These are phyloP conservation scores for Amniataba percoides DNA, from an alignment of 2,797 vertebrate species.

Conservation along the genomic window DNA sequence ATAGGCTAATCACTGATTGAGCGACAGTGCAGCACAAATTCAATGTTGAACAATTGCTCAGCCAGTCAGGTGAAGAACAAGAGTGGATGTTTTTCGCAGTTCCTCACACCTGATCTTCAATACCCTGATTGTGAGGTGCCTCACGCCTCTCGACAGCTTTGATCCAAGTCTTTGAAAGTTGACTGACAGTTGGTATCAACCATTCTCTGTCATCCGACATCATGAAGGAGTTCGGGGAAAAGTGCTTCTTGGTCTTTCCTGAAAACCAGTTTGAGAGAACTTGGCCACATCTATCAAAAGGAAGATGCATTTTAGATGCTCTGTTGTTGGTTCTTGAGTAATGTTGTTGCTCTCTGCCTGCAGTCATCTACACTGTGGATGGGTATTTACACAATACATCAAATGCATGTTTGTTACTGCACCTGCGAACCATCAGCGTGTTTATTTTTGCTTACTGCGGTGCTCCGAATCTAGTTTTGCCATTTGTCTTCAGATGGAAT, in stretches of 20 bases:
- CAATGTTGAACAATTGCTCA: conserved; percentile 32
- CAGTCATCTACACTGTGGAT: conserved; percentile 21
- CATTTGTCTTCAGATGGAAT: conserved; percentile 55
- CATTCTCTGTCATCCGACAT: conserved; percentile 56
- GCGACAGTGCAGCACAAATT: conserved; percentile 29
- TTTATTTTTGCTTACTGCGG: conserved; percentile 53
- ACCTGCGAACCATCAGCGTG: conserved; percentile 49
- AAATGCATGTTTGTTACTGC: conserved; percentile 40
- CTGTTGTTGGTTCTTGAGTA: conserved; percentile 31
- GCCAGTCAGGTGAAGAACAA: conserved; percentile 12
- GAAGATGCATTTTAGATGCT: conserved; percentile 12
- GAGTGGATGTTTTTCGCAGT: conserved; percentile 21
- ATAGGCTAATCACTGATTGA: conserved; percentile 37
- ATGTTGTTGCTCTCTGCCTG: conserved; percentile 31
- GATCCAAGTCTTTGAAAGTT: conserved; percentile 37
- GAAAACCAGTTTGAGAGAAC: conserved; percentile 10
- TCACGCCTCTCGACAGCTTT: conserved; percentile 34
- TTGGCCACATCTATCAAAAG: not conserved
- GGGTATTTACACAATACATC: conserved; percentile 49
- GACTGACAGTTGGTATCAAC: conserved; percentile 36
- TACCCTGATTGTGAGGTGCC: conserved; percentile 5
- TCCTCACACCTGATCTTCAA: conserved; percentile 34
- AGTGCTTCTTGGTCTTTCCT: conserved; percentile 5
- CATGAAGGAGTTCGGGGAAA: conserved; percentile 39
- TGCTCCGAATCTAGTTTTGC: conserved; percentile 41